Conservation (phyloP, 2,888 invertebrate species). For the Ceriagrion tenellum region DNA sequence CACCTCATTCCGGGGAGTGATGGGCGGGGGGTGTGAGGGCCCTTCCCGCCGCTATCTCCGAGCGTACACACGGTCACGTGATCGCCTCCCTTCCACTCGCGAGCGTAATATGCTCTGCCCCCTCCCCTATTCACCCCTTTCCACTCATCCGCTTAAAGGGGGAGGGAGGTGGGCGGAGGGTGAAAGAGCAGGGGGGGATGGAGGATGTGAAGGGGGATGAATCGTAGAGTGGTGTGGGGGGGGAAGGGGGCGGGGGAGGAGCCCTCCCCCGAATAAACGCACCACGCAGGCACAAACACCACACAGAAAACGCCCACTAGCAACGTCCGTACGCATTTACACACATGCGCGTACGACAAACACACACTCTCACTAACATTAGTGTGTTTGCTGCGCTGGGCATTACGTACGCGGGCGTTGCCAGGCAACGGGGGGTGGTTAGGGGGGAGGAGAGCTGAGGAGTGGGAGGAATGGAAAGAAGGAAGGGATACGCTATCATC, state of each 20-base stretch:
- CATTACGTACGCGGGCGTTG: not conserved
- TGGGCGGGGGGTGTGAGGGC: too few relatives aligned
- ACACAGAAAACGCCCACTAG: not conserved
- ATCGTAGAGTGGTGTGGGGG: not conserved
- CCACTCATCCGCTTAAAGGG: not conserved
- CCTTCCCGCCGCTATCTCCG: not conserved
- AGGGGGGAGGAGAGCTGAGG: not conserved
- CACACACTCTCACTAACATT: not conserved
- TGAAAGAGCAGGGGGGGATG: not conserved
- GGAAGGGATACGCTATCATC: not conserved
- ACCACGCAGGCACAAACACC: not conserved
- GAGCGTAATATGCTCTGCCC: not conserved
- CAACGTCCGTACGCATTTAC: not conserved
- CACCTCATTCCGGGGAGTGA: not conserved
- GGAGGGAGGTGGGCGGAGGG: too few relatives aligned
- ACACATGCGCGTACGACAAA: not conserved
- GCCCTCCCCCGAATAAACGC: not conserved
- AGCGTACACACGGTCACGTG: constrained; percentile 31
- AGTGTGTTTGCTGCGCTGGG: not conserved
- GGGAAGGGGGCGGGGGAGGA: too few relatives aligned
- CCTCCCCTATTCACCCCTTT: not conserved
- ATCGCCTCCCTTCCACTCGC: not conserved
- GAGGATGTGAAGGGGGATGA: not conserved
- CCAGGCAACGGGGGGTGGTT: not conserved
- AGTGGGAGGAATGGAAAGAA: too few relatives aligned